Base-by-base conservation (phyloP, 2,888 invertebrate genomes). In the Aquatica leii region DNA sequence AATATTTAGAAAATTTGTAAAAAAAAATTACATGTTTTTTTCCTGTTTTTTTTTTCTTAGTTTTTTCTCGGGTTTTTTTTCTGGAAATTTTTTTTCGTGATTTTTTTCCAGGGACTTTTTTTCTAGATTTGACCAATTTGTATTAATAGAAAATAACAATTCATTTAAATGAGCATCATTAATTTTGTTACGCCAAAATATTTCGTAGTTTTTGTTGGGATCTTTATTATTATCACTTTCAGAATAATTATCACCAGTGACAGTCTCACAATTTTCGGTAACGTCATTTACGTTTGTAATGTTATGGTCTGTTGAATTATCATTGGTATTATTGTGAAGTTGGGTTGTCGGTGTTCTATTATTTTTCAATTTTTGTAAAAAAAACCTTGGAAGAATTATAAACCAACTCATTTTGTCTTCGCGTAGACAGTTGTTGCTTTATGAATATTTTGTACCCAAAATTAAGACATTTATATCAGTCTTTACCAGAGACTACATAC, bases 371-470 rank as follows among this genome's bases (percentile, higher is more conserved):
- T 24, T 24, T 24, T 24, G 24, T 24, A 24, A 24, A 24, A 24
- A 41, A n/a, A 41, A 1, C 41, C 41, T 41, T 41, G 6, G 41
- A 41, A n/a, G 41, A 41, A n/a, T 41, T 41, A 12, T 41, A 41
- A 41, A 41, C 41, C 41, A 41, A 41, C 14, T 41, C 41, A 41
- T 41, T 41, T 41, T 3, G 41, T 41, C 41, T 41, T 41, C 41
- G 41, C 6, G 12, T 41, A 9, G 41, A 41, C 41, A 41, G 12
- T 41, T 41, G 41, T n/a, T n/a, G n/a, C 12, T 41, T 41, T 12
- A n/a, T 41, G 41, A 41, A 41, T 12, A 41, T 41, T 41, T 41
- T 41, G 41, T 41, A 41, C 41, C 41, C 12, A 41, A 41, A 41
- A 41, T 41, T 8, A 41, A n/a, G 41, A 41, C 12, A 17, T 41